Evolutionary conservation across 1,140 invertebrate genomes (phyloP), one percentile per base, ranked within the genome.

Genomic region (Megathymus violae): DNA sequence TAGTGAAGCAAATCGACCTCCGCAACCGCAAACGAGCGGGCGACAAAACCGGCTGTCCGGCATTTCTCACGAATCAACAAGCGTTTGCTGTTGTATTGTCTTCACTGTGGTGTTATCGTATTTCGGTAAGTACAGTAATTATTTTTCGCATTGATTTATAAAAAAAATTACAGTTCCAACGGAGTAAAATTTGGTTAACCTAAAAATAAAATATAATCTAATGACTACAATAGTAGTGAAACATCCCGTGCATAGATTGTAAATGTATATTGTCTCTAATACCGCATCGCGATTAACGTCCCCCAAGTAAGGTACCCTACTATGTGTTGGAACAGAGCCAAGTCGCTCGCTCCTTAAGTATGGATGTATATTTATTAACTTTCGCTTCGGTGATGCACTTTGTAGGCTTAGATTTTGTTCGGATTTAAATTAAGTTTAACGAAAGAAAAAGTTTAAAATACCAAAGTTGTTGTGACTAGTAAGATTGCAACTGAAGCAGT

Each of bases 1-100:
- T 67, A 71, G 75, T 87, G 78, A 85, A 86, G 80, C 82, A 78
- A 72, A 88, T 83, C 82, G 77, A 83, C 80, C 80, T 82, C 75
- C 54, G 43, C 54, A 59, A 59, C 41, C 43, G 41, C 54, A 76
- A 68, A 71, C 73, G 69, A 76, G 61, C 78, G 71, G 70, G 54
- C 67, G 65, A 76, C 74, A 76, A 72, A 69, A 82, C 79, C 80
- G 79, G 78, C 78, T 77, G 79, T 76, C 79, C 80, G 79, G 80
- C 76, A 71, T 80, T 82, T 86, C 76, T 76, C 76, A 82, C 77
- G 76, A 67, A 73, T 77, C 69, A 72, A 43, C 67, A 51, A 74
- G 41, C 40, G 36, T 59, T 70, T 71, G 71, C 71, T 75, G 66
- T 68, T 67, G 68, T 78, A 67, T 74, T 68, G 58, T 71, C 47